Percentiles rank a stretch among this genome's conserved stretches.
Conservation (phyloP, 2,888 invertebrate genomes). For the Macrophya alboannulata region DNA sequence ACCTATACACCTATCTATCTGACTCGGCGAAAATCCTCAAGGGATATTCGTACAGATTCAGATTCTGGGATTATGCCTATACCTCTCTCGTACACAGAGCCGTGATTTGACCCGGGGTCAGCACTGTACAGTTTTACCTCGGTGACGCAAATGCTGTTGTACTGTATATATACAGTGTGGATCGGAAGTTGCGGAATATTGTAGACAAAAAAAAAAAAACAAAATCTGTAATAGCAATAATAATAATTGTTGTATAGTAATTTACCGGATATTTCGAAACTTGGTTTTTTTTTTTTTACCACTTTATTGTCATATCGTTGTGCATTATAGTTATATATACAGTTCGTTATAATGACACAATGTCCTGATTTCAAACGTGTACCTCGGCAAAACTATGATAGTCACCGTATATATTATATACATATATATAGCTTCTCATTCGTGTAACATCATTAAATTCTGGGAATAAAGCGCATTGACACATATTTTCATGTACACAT, state of each 20-base stretch:
- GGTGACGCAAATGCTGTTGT: too few relatives aligned
- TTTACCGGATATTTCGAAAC: constrained; percentile 45
- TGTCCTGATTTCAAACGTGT: constrained; percentile 35
- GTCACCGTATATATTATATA: too few relatives aligned
- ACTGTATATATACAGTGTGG: too few relatives aligned
- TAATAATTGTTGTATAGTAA: not conserved
- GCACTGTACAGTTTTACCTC: too few relatives aligned
- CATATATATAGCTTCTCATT: not conserved
- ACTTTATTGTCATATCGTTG: not conserved
- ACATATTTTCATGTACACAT: not conserved
- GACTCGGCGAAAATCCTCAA: not conserved
- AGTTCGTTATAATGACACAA: not conserved
- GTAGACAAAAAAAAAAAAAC: not conserved
- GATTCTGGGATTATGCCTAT: too few relatives aligned
- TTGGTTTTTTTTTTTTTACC: not conserved
- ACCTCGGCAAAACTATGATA: not conserved
- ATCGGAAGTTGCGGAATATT: constrained; percentile 37
- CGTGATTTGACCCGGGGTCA: too few relatives aligned
- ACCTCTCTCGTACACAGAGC: too few relatives aligned
- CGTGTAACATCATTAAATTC: not conserved
- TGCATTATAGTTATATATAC: too few relatives aligned
- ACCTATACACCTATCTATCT: not conserved
- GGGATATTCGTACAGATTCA: not conserved
- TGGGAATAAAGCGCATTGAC: not conserved
- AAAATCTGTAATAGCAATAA: not conserved